Evolutionary conservation across 2,797 vertebrate genomes (phyloP).

Genomic region (Paedocypris micromegethes): DNA sequence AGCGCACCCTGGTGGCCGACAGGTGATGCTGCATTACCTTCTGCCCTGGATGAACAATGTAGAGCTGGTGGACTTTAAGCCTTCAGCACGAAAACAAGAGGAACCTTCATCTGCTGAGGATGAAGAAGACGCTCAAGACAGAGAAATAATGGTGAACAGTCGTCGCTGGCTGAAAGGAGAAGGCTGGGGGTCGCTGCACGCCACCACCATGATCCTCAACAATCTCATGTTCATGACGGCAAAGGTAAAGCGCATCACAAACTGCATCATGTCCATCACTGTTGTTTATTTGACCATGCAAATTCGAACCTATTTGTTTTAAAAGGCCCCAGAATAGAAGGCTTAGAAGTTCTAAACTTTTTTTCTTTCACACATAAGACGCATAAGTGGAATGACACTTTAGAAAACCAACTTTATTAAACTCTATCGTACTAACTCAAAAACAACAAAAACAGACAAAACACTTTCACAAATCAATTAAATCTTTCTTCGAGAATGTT

Average conservation of each 20-base stretch:
- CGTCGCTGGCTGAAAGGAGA: slow-evolving; percentile 92
- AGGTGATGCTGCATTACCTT: slow-evolving; percentile 97
- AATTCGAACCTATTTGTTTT: too few species aligned
- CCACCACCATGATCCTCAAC: slow-evolving; percentile 96
- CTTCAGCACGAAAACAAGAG: slow-evolving; percentile 72
- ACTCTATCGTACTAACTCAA: too few species aligned
- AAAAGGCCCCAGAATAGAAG: too few species aligned
- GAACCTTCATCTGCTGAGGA: slow-evolving; percentile 71
- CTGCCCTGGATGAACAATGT: slow-evolving; percentile 99
- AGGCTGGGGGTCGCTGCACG: slow-evolving; percentile 95
- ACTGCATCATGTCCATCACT: not conserved
- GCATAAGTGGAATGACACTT: too few species aligned
- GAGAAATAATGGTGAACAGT: slow-evolving; percentile 92
- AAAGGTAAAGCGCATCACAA: slow-evolving; percentile 73
- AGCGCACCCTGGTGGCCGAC: slow-evolving; percentile 90
- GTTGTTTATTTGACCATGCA: not conserved
- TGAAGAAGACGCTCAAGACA: slow-evolving; percentile 74
- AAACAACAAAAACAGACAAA: too few species aligned
- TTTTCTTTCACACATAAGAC: too few species aligned
- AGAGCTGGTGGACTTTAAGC: slow-evolving; percentile 90
- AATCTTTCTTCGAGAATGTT: too few species aligned
- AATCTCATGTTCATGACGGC: slow-evolving; percentile 99
- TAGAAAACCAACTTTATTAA: too few species aligned
- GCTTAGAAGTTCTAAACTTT: too few species aligned
- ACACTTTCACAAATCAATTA: too few species aligned